Evolutionary conservation across 2,888 invertebrate genomes (phyloP), one percentile per base, ranked within the genome.

Genomic region (Blera fallax): DNA sequence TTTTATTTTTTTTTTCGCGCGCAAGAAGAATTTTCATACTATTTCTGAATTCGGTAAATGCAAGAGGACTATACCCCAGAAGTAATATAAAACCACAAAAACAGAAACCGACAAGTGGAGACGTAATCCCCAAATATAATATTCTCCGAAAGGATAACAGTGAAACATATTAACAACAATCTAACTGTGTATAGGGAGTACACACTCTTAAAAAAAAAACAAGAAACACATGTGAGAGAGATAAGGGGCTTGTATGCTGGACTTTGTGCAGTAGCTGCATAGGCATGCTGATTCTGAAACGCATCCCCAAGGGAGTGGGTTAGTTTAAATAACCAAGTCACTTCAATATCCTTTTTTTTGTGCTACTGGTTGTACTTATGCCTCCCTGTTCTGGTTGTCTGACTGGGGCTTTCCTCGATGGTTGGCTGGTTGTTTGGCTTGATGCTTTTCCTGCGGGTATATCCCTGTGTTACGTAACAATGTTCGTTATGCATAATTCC

Each of bases 291-390:
- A 82, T 64, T 45, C 77, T 72, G 67, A 69, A 84, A 69, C 21
- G 56, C 67, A 74, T 69, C 43, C 73, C 74, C 21, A 56, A 48
- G 84, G 74, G 79, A 64, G 50, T 74, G 74, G 64, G 79, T 69
- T 84, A 84, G 70, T 84, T 84, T 79, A 74, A 79, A 79, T 84
- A 79, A 67, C 78, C 73, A 40, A 83, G 60, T 79, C 73, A 79
- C 79, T 78, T 74, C 69, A 79, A 64, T 79, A 69, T 78, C 37
- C 48, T 16, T 67, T 43, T 70, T 50, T 56, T 43, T 48, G 14
- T 45, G 48, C 14, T 73, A 34, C 16, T 40, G 50, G 14, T 50
- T 48, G 58, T 76, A 60, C 48, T 72, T 60, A 50, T 72, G 48
- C 5, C 24, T 21, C 34, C 18, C 7, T 54, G 72, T 34, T 32